Conservation (phyloP, 2,888 invertebrate species). For the Arrhopalites spinosus region DNA sequence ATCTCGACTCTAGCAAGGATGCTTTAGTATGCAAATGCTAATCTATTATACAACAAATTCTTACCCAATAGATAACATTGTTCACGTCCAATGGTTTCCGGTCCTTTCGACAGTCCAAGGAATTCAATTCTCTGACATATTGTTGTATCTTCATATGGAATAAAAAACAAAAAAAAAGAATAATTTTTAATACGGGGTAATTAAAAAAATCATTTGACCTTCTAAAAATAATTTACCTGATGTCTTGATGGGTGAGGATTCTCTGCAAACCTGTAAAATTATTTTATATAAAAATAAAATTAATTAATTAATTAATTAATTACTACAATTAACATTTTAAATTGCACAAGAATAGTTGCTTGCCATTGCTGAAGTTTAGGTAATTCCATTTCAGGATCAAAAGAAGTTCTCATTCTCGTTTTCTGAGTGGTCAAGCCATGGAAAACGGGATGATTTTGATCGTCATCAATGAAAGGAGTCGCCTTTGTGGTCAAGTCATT, state of each 20-base stretch:
- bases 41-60: slow-evolving; percentile 1
- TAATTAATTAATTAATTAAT: not conserved
- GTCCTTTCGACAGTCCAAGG: slow-evolving; percentile 86
- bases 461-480: slow-evolving; percentile 53
- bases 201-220: not conserved
- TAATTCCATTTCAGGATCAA: slow-evolving; percentile 94
- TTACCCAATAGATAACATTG: slow-evolving; percentile 94
- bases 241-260: slow-evolving; percentile 97
- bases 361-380: slow-evolving; percentile 78
- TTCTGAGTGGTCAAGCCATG: slow-evolving; percentile 69
- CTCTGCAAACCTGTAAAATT: slow-evolving; percentile 70
- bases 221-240: slow-evolving; percentile 64
- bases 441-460: slow-evolving; percentile 54
- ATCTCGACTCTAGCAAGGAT: too few species aligned
- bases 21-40: not conserved
- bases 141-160: slow-evolving; percentile 73
- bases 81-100: slow-evolving; percentile 93
- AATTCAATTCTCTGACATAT: slow-evolving; percentile 91
- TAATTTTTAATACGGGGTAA: too few species aligned
- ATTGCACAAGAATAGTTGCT: not conserved
- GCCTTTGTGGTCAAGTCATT: slow-evolving; percentile 58
- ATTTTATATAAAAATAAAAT: not conserved
- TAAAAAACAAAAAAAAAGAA: too few species aligned
- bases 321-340: not conserved
- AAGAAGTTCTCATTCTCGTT: slow-evolving; percentile 93